Base-by-base conservation (phyloP, 2,888 invertebrate genomes). In the Erebia aethiops region DNA sequence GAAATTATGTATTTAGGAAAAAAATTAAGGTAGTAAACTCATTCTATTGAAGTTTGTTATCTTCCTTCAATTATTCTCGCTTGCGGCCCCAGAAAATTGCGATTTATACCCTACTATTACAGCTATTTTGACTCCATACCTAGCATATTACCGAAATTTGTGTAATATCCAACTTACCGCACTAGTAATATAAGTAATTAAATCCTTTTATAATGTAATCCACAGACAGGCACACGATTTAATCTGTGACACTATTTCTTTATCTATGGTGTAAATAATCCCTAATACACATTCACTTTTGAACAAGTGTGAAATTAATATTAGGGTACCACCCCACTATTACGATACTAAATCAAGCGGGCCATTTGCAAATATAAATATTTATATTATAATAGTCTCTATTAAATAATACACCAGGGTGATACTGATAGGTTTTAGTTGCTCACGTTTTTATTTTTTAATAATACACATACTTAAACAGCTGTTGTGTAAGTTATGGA, bases 291-390 rank as follows among this genome's bases (percentile, higher is more conserved):
- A 60, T 41, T 14, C 58, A 60, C 8, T 41, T n/a, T 35, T 35
- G 14, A 8, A 5, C 4, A 57, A 60, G 58, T 41, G 58, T 60
- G 58, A 41, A 60, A 60, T 60, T 60, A 9, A 60, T 41, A 43
- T 43, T 41, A 56, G 41, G 58, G 58, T 41, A 41, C 35, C n/a
- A 16, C 58, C 41, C n/a, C 58, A n/a, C 58, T 60, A 41, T 41
- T n/a, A 41, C 10, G 16, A 60, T n/a, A 10, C n/a, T n/a, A 35
- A 41, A 60, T 43, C n/a, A 60, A 41, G 58, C 58, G n/a, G 8
- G 3, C 26, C 2, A 26, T 26, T 60, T 60, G 58, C 58, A 60
- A 60, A 60, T 16, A 60, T 60, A 60, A 60, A 60, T 60, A 60
- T 60, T 60, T 60, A 60, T 16, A 26, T 60, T 56, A 51, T 60